These are phyloP conservation scores for Lampris megalopsis DNA, from an alignment of 2,113 vertebrate species.

Conservation along the genomic window DNA sequence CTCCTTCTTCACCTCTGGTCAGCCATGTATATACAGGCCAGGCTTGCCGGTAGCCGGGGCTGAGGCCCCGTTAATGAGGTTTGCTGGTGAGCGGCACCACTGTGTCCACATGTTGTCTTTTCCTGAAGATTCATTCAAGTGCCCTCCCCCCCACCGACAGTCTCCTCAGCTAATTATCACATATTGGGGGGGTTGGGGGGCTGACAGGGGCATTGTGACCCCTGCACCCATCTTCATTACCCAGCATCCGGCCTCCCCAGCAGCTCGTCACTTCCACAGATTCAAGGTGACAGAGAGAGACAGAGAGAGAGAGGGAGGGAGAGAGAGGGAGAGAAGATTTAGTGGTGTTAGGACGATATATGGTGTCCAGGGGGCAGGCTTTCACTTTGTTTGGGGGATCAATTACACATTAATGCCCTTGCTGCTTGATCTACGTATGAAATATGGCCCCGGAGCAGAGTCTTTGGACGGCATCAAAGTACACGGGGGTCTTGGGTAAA, in stretches of 20 bases:
- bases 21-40: slow-evolving; percentile 17
- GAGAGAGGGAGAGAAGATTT: slow-evolving; percentile 4
- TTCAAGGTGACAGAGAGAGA: slow-evolving; percentile 49
- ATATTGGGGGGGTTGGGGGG: slow-evolving; percentile 23
- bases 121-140: neutral
- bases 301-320: neutral
- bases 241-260: slow-evolving; percentile 44
- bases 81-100: slow-evolving; percentile 20
- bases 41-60: slow-evolving; percentile 24
- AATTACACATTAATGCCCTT: slow-evolving; percentile 34
- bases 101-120: slow-evolving; percentile 8
- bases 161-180: slow-evolving; percentile 63
- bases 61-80: slow-evolving; percentile 65
- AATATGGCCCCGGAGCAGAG: neutral
- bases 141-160: slow-evolving; percentile 30
- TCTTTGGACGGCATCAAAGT: neutral
- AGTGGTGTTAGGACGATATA: slow-evolving; percentile 7
- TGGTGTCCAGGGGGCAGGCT: slow-evolving; percentile 10
- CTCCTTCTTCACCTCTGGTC: slow-evolving; percentile 34
- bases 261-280: slow-evolving; percentile 13
- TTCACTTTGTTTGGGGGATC: slow-evolving; percentile 12
- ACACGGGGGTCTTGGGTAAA: too few species aligned
- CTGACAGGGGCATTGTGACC: slow-evolving; percentile 50
- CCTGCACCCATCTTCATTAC: slow-evolving; percentile 63
- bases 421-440: slow-evolving; percentile 32